These are phyloP conservation scores for Phenganax subtilis DNA, from an alignment of 92 coral and sea anemone species.

Conservation along the genomic window DNA sequence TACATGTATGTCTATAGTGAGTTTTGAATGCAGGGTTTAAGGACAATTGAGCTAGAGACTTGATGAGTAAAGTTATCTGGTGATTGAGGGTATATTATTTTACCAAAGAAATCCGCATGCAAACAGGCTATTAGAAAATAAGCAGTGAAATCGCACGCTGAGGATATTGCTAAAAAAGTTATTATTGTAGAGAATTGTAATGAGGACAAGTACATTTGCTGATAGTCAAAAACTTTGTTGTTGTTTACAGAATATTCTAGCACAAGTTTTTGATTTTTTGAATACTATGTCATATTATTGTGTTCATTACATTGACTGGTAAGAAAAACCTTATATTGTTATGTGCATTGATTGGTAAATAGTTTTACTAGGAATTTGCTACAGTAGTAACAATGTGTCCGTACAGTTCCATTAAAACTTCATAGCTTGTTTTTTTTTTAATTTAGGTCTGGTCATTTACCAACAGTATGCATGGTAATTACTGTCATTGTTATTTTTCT, in stretches of 20 bases:
- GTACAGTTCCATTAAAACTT: background rate
- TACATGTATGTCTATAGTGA: too few relatives aligned
- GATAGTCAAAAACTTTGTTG: background rate
- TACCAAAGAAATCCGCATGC: too few relatives aligned
- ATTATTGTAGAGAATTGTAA: background rate
- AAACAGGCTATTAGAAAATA: background rate
- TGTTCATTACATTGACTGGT: conserved; percentile 34
- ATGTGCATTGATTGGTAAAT: too few relatives aligned
- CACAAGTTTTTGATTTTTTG: conserved; percentile 9
- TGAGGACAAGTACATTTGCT: background rate
- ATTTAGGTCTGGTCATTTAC: conserved; percentile 64
- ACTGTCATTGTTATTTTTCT: conserved; percentile 59
- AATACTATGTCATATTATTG: conserved; percentile 15
- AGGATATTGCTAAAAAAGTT: background rate
- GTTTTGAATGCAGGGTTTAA: background rate
- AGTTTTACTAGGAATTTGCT: background rate
- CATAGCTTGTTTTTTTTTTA: background rate
- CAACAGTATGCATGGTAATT: conserved; percentile 62
- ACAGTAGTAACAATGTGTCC: background rate
- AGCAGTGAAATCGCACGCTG: too few relatives aligned
- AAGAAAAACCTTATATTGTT: background rate
- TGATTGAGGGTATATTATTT: too few relatives aligned
- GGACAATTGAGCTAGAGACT: too few relatives aligned
- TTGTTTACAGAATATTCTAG: background rate
- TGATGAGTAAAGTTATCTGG: background rate